Evolutionary conservation across 2,797 vertebrate genomes (phyloP), one percentile per base, ranked within the genome.

Genomic region (Argya squamiceps): DNA sequence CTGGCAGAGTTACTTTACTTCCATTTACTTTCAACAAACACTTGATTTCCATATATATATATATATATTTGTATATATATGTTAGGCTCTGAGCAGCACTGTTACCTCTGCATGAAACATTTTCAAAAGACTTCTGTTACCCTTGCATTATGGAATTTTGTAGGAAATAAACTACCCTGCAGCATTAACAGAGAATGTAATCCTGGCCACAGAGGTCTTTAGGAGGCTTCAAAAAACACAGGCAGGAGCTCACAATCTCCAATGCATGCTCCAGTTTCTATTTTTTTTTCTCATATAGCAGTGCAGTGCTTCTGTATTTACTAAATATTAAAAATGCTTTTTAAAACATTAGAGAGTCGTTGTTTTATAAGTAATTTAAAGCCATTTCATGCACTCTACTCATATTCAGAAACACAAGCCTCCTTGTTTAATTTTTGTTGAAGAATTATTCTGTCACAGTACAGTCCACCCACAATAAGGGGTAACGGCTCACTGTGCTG

Each of bases 51-150:
- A 29, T 78, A 17, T n/a, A 6, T 39, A 13, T 41, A 15, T 60
- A 22, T 55, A n/a, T 43, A 9, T 43, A 11, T 52, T 6, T 75
- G 15, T 75, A 30, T 88, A 8, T 44, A 7, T 68, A 43, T 58
- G 19, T 82, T 50, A 39, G 30, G 20, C 13, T 36, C 47, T 55
- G 47, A 91, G 44, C 60, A 67, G 64, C 63, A 26, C 24, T 52
- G 24, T 55, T 77, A 69, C 9, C 16, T 75, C 17, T 69, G 53
- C 46, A n/a, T 58, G 27, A 64, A 39, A 58, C 12, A 21, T 76
- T 89, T 89, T 82, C 47, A 65, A 71, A 83, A 26, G 20, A 12
- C 39, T 85, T 79, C 27, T 80, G 44, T 67, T 93, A 73, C 27
- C 19, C 22, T 60, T 64, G 26, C 9, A 17, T 39, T 36, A 52